A percentile compares a stretch with the other conserved stretches of the same genome.
Evolutionary conservation across 2,113 vertebrate genomes (phyloP).

Genomic region (Nothoprocta perdicaria): DNA sequence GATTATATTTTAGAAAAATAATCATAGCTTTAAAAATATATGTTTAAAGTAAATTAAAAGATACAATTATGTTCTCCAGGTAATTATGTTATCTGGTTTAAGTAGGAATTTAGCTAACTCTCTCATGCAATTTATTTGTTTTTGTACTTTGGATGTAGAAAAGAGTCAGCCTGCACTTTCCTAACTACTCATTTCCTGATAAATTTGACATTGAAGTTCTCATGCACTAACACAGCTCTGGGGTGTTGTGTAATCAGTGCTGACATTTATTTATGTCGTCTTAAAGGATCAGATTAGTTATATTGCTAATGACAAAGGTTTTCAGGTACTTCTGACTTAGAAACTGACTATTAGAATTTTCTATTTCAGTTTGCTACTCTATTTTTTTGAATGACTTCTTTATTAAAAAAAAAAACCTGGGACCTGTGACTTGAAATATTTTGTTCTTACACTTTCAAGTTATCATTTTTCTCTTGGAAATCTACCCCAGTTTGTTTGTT

Average conservation of each 20-base stretch:
- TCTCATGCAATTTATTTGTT: not conserved
- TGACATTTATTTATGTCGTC: not conserved
- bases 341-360: not conserved
- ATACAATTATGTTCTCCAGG: not conserved
- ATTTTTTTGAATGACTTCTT: not conserved
- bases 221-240: accelerated
- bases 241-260: not conserved
- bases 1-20: not conserved
- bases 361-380: not conserved
- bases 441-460: not conserved
- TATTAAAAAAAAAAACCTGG: not conserved
- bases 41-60: not conserved
- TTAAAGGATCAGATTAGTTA: not conserved
- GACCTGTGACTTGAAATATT: not conserved
- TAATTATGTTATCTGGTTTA: not conserved
- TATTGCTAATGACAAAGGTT: not conserved
- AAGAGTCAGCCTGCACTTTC: not conserved
- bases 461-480: not conserved
- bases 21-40: not conserved
- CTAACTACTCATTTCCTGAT: not conserved
- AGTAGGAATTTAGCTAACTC: not conserved
- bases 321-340: not conserved
- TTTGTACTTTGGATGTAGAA: not conserved
- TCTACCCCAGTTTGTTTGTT: not conserved
- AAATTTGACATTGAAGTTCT: not conserved